phyloP scores from a whole-genome alignment of 2,797 vertebrate species.

The Halcyon chelicuti region DNA sequence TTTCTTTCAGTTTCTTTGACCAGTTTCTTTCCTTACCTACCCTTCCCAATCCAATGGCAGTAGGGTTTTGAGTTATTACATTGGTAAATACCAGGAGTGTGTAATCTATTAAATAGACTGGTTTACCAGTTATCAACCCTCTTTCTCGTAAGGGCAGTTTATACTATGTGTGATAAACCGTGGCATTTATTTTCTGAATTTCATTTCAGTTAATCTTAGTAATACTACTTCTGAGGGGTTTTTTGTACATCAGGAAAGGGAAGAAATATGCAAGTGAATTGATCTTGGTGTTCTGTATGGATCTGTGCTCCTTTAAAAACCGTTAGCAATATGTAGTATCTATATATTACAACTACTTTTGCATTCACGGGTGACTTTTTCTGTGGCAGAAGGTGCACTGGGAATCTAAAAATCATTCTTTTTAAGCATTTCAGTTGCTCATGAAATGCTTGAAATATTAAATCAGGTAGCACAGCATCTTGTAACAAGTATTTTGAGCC shows the following conservation, averaged over 20 bases:
- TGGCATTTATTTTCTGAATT: background rate
- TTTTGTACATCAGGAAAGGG: background rate
- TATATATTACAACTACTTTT: background rate
- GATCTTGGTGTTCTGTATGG: background rate
- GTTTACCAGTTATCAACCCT: background rate
- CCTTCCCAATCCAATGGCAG: background rate
- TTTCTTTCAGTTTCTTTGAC: background rate
- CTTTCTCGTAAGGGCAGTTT: background rate
- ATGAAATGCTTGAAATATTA: background rate
- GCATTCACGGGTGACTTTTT: background rate
- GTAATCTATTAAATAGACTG: background rate
- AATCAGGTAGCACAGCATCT: background rate
- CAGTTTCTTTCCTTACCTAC: background rate
- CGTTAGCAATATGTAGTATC: rapidly evolving
- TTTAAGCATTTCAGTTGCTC: background rate
- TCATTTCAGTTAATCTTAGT: background rate
- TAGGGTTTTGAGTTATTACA: background rate
- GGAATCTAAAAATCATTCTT: background rate
- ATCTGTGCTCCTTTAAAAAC: background rate
- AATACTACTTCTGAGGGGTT: background rate
- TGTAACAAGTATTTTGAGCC: background rate
- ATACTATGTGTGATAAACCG: background rate
- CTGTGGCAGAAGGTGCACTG: background rate
- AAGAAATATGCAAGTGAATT: background rate
- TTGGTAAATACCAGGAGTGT: background rate